Percentiles rank a stretch among this genome's conserved stretches.
Evolutionary conservation across 2,113 vertebrate species (phyloP).

Genomic region (Tupaia tana): DNA sequence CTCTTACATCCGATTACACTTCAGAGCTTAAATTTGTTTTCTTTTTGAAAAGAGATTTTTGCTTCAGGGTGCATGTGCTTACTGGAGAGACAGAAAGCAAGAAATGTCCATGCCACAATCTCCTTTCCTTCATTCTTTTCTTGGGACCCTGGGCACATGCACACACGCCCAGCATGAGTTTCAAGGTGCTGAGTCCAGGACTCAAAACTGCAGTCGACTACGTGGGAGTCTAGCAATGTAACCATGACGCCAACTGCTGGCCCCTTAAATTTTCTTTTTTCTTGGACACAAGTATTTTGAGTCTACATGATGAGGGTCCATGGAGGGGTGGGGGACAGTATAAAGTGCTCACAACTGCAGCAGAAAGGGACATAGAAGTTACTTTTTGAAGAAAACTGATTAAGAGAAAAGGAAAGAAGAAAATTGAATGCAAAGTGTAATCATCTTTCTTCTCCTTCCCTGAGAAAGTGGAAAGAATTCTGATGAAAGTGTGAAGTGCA

Average conservation of each 20-base stretch:
- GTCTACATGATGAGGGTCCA: not conserved
- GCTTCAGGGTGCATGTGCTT: too few relatives aligned
- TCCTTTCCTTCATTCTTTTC: too few relatives aligned
- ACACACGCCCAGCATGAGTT: too few relatives aligned
- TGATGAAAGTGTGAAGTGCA: not conserved
- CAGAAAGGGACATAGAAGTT: not conserved
- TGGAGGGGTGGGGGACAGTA: too few relatives aligned
- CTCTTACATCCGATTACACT: not conserved
- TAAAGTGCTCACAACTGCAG: not conserved
- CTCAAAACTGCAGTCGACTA: too few relatives aligned
- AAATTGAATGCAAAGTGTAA: not conserved
- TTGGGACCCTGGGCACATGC: too few relatives aligned
- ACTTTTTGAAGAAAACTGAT: slow-evolving; percentile 11
- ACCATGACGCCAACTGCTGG: too few relatives aligned
- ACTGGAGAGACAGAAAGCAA: too few relatives aligned
- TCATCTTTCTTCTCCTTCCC: not conserved
- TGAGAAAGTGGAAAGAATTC: not conserved
- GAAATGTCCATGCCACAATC: too few relatives aligned
- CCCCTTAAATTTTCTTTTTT: not conserved
- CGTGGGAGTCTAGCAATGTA: too few relatives aligned
- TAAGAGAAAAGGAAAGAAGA: not conserved
- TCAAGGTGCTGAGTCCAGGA: too few relatives aligned
- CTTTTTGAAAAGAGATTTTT: not conserved
- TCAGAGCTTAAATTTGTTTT: not conserved
- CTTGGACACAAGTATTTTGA: not conserved